Percentiles rank a stretch among this genome's conserved stretches.
These are phyloP conservation scores for Ricordea florida DNA, from an alignment of 92 coral and sea anemone genomes.

Conservation along the genomic window DNA sequence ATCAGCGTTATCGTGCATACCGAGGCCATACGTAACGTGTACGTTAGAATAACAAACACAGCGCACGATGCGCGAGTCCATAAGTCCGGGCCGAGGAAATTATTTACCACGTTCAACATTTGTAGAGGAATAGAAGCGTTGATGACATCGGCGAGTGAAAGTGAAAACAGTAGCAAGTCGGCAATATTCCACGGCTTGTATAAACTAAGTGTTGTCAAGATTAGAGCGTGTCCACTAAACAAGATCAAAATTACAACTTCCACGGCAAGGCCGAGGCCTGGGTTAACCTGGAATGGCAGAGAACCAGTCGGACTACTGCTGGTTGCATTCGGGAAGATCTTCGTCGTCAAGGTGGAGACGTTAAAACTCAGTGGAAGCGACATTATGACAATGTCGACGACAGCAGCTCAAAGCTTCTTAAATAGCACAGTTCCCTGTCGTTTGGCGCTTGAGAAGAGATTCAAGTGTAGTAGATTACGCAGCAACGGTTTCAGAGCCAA, in stretches of 20 bases:
- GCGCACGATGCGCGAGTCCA: slow-evolving; percentile 80
- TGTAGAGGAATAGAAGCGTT: slow-evolving; percentile 83
- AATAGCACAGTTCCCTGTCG: too few relatives aligned
- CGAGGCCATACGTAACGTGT: slow-evolving; percentile 86
- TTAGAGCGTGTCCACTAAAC: slow-evolving; percentile 69
- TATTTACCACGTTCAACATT: slow-evolving; percentile 70
- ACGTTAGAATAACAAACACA: slow-evolving; percentile 75
- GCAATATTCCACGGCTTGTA: slow-evolving; percentile 88
- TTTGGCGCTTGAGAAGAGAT: too few relatives aligned
- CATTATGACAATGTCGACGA: background rate
- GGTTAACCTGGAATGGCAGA: slow-evolving; percentile 19
- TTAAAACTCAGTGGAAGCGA: background rate
- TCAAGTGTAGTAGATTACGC: too few relatives aligned
- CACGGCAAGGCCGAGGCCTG: slow-evolving; percentile 62
- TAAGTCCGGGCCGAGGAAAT: slow-evolving; percentile 72
- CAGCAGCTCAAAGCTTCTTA: too few relatives aligned
- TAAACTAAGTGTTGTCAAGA: slow-evolving; percentile 65
- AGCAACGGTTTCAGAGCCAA: too few relatives aligned
- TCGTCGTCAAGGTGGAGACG: background rate
- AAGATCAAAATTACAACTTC: slow-evolving; percentile 67
- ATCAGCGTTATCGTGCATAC: slow-evolving; percentile 91
- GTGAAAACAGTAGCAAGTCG: slow-evolving; percentile 80
- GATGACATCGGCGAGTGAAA: slow-evolving; percentile 79
- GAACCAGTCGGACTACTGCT: background rate
- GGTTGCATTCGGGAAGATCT: background rate